Percentiles rank a stretch among this genome's conserved stretches.
Conservation (phyloP, 2,797 vertebrate genomes). For the Esox lucius region DNA sequence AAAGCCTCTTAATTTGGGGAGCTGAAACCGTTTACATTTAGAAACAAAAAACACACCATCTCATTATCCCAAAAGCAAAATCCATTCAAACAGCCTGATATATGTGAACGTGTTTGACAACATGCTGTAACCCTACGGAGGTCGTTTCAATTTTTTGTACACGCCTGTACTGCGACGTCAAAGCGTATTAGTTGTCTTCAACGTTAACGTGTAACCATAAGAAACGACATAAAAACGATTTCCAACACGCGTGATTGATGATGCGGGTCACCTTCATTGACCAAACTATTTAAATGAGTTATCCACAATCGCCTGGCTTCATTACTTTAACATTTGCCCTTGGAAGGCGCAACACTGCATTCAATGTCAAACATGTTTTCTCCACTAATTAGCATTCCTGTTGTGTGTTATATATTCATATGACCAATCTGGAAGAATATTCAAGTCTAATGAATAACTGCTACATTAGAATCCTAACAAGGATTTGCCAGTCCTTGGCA, state of each 20-base stretch:
- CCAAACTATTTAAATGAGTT: too few species aligned
- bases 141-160: not conserved
- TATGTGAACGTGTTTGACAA: conserved; percentile 7
- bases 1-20: conserved; percentile 62
- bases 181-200: not conserved
- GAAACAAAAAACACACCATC: conserved; percentile 42
- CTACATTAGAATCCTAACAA: not conserved
- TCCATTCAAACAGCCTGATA: conserved; percentile 18
- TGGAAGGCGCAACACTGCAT: too few species aligned
- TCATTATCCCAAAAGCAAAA: conserved; percentile 36
- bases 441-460: not conserved
- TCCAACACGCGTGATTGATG: not conserved
- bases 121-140: not conserved
- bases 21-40: conserved; percentile 38
- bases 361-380: too few species aligned
- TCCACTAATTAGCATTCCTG: too few species aligned
- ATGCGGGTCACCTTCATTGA: not conserved
- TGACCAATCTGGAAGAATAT: too few species aligned
- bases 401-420: too few species aligned
- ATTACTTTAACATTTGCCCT: too few species aligned
- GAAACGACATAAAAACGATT: not conserved
- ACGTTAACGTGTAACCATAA: not conserved
- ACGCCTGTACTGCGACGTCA: not conserved
- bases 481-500: not conserved
- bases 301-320: too few species aligned